Evolutionary conservation across 2,888 invertebrate genomes (phyloP).

Genomic region (Lasioglossum morio): DNA sequence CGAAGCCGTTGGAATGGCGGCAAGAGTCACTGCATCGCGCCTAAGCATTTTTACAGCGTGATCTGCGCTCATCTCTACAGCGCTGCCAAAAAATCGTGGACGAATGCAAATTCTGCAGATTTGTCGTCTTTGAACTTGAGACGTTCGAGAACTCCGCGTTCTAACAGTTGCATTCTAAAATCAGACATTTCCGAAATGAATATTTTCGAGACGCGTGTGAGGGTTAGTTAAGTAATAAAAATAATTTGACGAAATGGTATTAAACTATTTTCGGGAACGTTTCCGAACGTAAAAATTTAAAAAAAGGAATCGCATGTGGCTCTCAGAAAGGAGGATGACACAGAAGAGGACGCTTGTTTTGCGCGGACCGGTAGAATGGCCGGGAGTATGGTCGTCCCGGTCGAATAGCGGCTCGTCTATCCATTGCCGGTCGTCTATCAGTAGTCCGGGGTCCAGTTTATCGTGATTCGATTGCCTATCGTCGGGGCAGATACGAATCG

Average conservation of each 20-base stretch:
- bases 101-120: background rate
- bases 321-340: background rate
- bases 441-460: slow-evolving; percentile 43
- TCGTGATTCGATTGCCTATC: slow-evolving; percentile 64
- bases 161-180: too few relatives aligned
- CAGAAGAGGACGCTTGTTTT: background rate
- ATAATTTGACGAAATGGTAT: background rate
- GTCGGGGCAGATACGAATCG: background rate
- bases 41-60: slow-evolving; percentile 53
- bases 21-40: slow-evolving; percentile 10
- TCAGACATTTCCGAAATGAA: too few relatives aligned
- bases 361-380: background rate
- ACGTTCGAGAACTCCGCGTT: too few relatives aligned
- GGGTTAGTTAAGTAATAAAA: background rate
- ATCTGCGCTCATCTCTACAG: background rate
- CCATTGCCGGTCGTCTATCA: background rate
- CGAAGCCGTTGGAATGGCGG: slow-evolving; percentile 43
- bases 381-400: background rate
- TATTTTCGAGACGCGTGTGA: too few relatives aligned
- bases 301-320: background rate
- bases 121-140: background rate
- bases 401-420: background rate
- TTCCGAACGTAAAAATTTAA: background rate
- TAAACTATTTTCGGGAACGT: background rate
- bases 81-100: background rate